Evolutionary conservation across 2,888 invertebrate genomes (phyloP), one percentile per base, ranked within the genome.

Genomic region (Thera britannica): DNA sequence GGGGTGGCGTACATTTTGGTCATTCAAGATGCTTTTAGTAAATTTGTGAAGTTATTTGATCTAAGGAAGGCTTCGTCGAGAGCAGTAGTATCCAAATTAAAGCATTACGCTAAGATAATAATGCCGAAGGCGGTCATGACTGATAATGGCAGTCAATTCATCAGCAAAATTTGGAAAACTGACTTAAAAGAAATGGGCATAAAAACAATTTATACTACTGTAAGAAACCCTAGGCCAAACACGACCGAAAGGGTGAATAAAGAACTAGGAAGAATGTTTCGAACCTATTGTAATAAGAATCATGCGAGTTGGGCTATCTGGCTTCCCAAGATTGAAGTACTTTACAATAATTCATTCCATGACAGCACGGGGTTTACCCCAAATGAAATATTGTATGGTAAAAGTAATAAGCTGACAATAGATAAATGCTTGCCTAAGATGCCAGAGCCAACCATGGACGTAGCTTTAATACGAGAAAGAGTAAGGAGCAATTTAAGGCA

Each of bases 281-380:
- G 75, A 11, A 70, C 73, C 0, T 77, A 76, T 52, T 76, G 76
- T 58, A 5, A 59, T 0, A 44, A 48, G 0, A 73, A 73, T 57
- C 77, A 77, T 62, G 71, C 35, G 2, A 52, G 70, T 2, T 78
- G 78, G 78, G 71, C 57, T 6, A 9, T 23, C 0, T 1, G 67
- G 0, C 48, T 75, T 35, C 67, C 70, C 0, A 71, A 62, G 44
- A 59, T 76, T 5, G 75, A 77, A 41, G 51, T 63, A 0, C 58
- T 72, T 0, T 75, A 78, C 46, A 78, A 78, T 49, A 76, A 76
- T 54, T 71, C 70, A 0, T 69, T 23, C 23, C 76, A 78, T 62
- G 68, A 65, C 0, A 74, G 73, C 38, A 71, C 65, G 6, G 70
- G 67, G 0, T 78, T 66, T 54, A 73, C 75, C 0, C 75, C 75